Base-by-base conservation (phyloP, 2,113 vertebrate species). In the Gopherus evgoodei region DNA sequence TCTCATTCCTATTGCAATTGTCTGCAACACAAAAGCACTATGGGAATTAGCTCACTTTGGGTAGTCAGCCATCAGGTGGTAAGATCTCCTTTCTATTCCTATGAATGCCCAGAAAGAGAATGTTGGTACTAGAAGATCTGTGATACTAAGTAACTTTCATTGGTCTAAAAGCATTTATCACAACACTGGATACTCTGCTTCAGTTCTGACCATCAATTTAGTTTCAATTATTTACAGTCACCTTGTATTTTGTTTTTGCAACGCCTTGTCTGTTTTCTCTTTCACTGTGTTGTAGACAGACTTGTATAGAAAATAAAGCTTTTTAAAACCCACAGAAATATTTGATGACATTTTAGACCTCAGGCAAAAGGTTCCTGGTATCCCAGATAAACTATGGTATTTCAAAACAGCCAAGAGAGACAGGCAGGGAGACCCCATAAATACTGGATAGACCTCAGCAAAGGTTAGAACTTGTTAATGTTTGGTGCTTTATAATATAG, bases 21-120 rank as follows among this genome's bases (percentile, higher is more conserved):
- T 31, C 56, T 1, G 0, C 27, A 81, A 87, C 42, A 25, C n/a
- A 91, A 53, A 92, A 62, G 35, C 35, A 54, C 21, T 38, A 59
- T 50, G 83, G 29, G 50, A 90, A 42, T 87, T 85, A 88, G 56
- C 6, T 8, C 50, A 50, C 27, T 31, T 42, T 50, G n/a, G 3
- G 0, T 27, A 72, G 44, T 19, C 83, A 38, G 65, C 19, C n/a
- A 82, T 7, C 49, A 76, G 42, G 42, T 0, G 0, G n/a, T 2
- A 35, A 14, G 29, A 25, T 52, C 82, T 75, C 1, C 91, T 69
- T 38, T 29, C 17, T 13, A 3, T 0, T 10, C 62, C 56, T 78
- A 78, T 31, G 10, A 6, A 14, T 47, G 75, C 2, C 54, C 59
- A 87, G 52, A 81, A 91, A 81, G 6, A 88, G 49, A 93, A 94